phyloP scores from a whole-genome alignment of 2,113 vertebrate species.

The Hoplias malabaricus region DNA sequence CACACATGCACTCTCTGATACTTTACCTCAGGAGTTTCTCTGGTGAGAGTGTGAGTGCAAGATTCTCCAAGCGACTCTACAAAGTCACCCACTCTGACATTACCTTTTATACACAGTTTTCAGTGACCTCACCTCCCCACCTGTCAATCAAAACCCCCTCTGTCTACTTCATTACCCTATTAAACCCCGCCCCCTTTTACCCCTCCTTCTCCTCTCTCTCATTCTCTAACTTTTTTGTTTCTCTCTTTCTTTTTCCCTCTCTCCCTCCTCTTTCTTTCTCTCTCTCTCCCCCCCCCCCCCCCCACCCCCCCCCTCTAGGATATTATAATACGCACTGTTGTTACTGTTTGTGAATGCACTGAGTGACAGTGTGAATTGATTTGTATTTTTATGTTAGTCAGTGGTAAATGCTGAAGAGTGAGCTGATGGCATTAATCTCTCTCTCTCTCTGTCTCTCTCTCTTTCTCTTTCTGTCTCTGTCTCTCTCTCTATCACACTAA shows the following conservation, averaged over 20 bases:
- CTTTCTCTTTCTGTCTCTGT: neutral
- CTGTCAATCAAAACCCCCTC: conserved; percentile 48
- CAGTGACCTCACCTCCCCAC: conserved; percentile 40
- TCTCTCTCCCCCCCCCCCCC: neutral
- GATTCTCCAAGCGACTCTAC: conserved; percentile 35
- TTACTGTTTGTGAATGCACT: too few relatives aligned
- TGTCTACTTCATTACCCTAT: neutral
- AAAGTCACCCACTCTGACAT: conserved; percentile 33
- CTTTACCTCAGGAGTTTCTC: conserved; percentile 6
- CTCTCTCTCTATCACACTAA: neutral
- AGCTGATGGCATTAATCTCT: too few relatives aligned
- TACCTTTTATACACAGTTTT: conserved; percentile 67
- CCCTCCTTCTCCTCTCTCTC: neutral
- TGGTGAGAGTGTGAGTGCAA: neutral
- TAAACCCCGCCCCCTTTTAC: neutral
- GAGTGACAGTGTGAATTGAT: too few relatives aligned
- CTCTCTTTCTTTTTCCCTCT: neutral
- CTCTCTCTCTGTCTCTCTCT: neutral
- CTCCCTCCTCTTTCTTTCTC: neutral
- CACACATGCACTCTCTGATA: neutral
- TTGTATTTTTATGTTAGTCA: too few relatives aligned
- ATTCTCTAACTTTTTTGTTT: neutral
- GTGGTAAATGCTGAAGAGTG: too few relatives aligned
- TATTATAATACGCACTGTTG: too few relatives aligned
- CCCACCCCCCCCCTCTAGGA: too few relatives aligned